phyloP scores from a whole-genome alignment of 2,113 vertebrate genomes.

The Dasyprocta punctata region DNA sequence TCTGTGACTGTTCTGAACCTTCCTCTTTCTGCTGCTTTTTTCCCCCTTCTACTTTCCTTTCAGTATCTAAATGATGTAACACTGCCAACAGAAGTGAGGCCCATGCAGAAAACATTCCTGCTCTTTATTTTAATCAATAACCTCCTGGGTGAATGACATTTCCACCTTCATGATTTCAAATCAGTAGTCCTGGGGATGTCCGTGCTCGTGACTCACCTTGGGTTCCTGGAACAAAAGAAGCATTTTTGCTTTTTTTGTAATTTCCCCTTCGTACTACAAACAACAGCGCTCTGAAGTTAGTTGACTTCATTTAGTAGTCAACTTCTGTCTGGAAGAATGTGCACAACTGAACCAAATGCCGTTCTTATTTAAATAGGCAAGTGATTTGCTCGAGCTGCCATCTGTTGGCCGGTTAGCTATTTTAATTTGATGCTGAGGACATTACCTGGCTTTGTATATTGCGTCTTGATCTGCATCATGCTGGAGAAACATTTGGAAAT shows the following conservation, averaged over 20 bases:
- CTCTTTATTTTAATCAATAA: conserved; percentile 83
- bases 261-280: conserved; percentile 82
- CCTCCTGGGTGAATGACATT: conserved; percentile 80
- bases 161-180: conserved; percentile 77
- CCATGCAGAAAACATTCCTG: conserved; percentile 72
- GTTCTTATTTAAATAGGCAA: conserved; percentile 86
- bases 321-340: conserved; percentile 85
- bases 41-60: conserved; percentile 67
- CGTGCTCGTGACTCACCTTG: conserved; percentile 63
- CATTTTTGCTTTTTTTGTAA: conserved; percentile 82
- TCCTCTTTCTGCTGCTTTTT: conserved; percentile 66
- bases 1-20: conserved; percentile 77
- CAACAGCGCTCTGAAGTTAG: conserved; percentile 83
- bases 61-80: conserved; percentile 77
- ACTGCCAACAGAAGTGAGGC: conserved; percentile 76
- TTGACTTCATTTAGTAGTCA: conserved; percentile 84
- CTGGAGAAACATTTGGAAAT: conserved; percentile 83
- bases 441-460: conserved; percentile 87
- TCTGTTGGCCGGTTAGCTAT: conserved; percentile 88
- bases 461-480: conserved; percentile 81
- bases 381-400: conserved; percentile 89
- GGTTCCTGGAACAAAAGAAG: conserved; percentile 78
- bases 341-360: conserved; percentile 65
- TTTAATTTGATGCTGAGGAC: conserved; percentile 83
- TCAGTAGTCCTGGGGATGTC: conserved; percentile 76